Evolutionary conservation across 2,888 invertebrate species (phyloP), one percentile per base, ranked within the genome.

Genomic region (Panzeria rudis): DNA sequence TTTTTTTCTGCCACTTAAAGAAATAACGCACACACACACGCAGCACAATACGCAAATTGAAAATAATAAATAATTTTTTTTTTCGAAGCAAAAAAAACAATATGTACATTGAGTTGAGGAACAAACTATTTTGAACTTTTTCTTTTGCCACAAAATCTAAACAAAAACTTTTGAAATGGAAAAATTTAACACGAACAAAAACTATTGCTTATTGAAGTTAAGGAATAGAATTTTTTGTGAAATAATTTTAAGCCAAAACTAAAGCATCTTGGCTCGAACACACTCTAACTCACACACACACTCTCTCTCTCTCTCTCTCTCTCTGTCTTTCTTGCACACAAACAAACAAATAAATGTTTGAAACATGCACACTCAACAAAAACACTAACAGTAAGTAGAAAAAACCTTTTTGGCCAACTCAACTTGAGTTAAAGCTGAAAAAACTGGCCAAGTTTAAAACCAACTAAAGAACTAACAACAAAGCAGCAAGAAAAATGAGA

Each of bases 391-490:
- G 0, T 9, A 54, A 13, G 0, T 38, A 38, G 25, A 52, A 52
- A 71, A 20, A 23, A 61, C 23, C 29, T 54, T 29, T 64, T 72
- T 80, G 61, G 54, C 59, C 69, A 84, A 76, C 64, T 76, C 56
- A 76, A 68, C 52, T 76, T 69, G 44, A 80, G 54, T 17, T 76
- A 35, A 71, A 20, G 0, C 44, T 44, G 11, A 44, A 72, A 59
- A 64, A 69, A 84, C 79, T 59, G 75, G 69, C 71, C 79, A 79
- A 79, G 41, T 25, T 77, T 32, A 50, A 77, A 77, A 78, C 44
- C 64, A 71, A 68, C 78, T 73, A 25, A 72, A 75, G 52, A 68
- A 81, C 44, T 44, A 44, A 56, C 29, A 29, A 76, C 44, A 72
- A 78, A 77, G 8, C 17, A 71, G 15, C 29, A 20, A 54, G 64